Evolutionary conservation across 2,113 vertebrate species (phyloP), one percentile per base, ranked within the genome.

Genomic region (Salminus brasiliensis): DNA sequence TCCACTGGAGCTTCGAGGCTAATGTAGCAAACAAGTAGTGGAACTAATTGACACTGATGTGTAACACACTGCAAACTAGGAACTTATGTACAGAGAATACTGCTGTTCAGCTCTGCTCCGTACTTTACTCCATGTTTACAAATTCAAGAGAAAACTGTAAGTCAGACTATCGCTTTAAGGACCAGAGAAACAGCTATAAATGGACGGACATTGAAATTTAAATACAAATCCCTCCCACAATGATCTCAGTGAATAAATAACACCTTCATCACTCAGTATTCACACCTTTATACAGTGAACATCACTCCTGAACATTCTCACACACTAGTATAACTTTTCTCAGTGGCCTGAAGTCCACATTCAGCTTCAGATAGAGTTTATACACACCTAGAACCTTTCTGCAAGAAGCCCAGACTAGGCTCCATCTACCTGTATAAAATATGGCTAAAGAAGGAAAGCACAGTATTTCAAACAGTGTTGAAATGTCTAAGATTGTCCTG

Each of bases 401-500:
- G 1, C 5, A 15, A 15, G 7, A 34, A 21, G 30, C 3, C 55
- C 25, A 57, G 9, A 39, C 21, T 4, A 18, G 21, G 15, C 45
- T 1, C 45, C 15, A 18, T 49, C 62, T 65, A n/a, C 1, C 16
- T 39, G 59, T n/a, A 63, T 23, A n/a, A 11, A 70, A 49, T 49
- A 34, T 69, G 63, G n/a, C 72, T 69, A 29, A 74, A 55, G 59
- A 32, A 62, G 29, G 18, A 71, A 11, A 52, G 68, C 59, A 62
- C 15, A 62, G 59, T 34, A 30, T 18, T 72, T 32, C 30, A 72
- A 72, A 72, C 71, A 78, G 68, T 13, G 41, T 74, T 45, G 62
- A 65, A 81, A 81, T 21, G 18, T 72, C 75, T 32, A 62, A 68
- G 68, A 82, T 80, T 74, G 72, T 72, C 76, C 53, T 75, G 67